Evolutionary conservation across 2,888 invertebrate genomes (phyloP), one percentile per base, ranked within the genome.

Genomic region (Drosophila meridiana): DNA sequence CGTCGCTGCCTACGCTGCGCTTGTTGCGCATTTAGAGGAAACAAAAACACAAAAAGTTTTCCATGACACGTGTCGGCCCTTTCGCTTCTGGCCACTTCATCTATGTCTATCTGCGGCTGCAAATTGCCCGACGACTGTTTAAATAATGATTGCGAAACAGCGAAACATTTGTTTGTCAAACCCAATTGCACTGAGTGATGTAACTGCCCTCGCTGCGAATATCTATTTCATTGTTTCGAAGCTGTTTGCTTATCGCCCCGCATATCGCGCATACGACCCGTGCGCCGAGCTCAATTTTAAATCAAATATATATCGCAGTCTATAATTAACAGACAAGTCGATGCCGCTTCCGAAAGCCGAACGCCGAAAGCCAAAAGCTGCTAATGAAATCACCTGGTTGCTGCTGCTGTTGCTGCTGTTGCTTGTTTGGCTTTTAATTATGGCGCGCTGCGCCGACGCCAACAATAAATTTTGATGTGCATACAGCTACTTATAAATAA

Each of bases 381-480:
- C 83, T 80, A 83, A 82, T 81, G 73, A 81, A 81, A 82, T 78
- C 82, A 82, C 83, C 83, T 82, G 78, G 69, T 43, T 56, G 60
- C 60, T 43, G 61, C 59, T 48, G 61, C 52, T 45, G 47, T 28
- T 60, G 56, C n/a, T 50, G n/a, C 11, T 52, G 52, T 20, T 13
- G 36, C 87, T 85, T 85, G 85, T 87, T 85, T 85, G 80, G 85
- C 76, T 87, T 87, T 85, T 85, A 85, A 85, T 87, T 85, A 85
- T 85, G 85, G 85, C 85, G 62, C 74, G 85, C 58, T 82, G 87
- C 80, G 84, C 68, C 87, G 84, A 78, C 73, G 87, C 72, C 76
- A 80, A 77, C 79, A 87, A 87, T 87, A 85, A 83, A 86, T 85
- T 86, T 81, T 62, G 77, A 76, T 78, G 68, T 75, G 75, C 78